phyloP scores from a whole-genome alignment of 2,888 invertebrate genomes.

The Dione juno region DNA sequence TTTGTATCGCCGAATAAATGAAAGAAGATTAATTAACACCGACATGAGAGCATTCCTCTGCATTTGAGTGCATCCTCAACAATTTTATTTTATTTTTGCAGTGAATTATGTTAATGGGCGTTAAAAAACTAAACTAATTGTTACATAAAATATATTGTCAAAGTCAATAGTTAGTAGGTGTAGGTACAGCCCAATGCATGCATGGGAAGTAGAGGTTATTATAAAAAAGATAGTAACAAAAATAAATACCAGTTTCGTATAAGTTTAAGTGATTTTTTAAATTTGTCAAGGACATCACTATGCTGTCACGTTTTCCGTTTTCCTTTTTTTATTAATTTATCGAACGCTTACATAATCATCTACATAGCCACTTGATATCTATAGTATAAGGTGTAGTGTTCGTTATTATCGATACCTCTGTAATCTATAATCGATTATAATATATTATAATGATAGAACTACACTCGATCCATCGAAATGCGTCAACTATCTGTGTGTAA shows the following conservation, averaged over 20 bases:
- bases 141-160: background rate
- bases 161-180: too few relatives aligned
- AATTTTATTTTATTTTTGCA: constrained; percentile 17
- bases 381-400: constrained; percentile 21
- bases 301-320: background rate
- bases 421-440: constrained; percentile 54
- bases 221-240: background rate
- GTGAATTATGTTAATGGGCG: background rate
- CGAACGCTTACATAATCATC: background rate
- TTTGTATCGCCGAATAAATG: constrained; percentile 37
- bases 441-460: constrained; percentile 46
- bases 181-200: background rate
- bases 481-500: constrained; percentile 9
- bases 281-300: background rate
- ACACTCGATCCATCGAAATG: constrained; percentile 41
- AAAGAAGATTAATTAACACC: constrained; percentile 40
- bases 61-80: constrained; percentile 25
- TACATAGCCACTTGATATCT: background rate
- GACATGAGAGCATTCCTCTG: constrained; percentile 32
- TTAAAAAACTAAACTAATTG: background rate
- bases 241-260: background rate
- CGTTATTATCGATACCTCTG: constrained; percentile 48
- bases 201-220: background rate
- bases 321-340: background rate
- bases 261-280: background rate